phyloP scores from a whole-genome alignment of 2,888 invertebrate species.

The Linyphia triangularis region DNA sequence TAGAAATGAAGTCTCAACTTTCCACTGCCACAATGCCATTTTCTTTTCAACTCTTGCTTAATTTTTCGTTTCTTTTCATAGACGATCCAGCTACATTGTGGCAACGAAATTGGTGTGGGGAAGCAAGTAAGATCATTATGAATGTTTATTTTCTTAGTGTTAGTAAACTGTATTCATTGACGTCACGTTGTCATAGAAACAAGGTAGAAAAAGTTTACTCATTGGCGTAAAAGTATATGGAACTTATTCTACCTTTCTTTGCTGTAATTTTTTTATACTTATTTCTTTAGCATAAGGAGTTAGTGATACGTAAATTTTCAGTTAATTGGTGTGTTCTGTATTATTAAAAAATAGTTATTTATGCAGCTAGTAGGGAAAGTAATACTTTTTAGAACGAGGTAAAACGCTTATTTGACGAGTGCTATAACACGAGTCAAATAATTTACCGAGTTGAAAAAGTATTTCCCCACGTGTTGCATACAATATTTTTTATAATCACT shows the following conservation, averaged over 20 bases:
- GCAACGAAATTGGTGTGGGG: conserved; percentile 88
- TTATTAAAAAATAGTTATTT: too few relatives aligned
- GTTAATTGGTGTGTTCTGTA: too few relatives aligned
- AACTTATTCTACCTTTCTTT: background rate
- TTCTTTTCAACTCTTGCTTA: background rate
- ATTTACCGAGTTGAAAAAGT: too few relatives aligned
- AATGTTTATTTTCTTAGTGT: conserved; percentile 53
- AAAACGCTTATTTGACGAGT: too few relatives aligned
- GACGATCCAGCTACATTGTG: conserved; percentile 85
- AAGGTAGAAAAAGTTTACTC: background rate
- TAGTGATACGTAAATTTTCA: too few relatives aligned
- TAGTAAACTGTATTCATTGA: conserved; percentile 38
- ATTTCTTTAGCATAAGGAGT: too few relatives aligned
- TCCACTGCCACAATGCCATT: background rate
- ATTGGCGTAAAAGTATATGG: background rate
- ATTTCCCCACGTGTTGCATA: too few relatives aligned
- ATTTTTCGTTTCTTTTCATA: conserved; percentile 34
- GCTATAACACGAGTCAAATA: too few relatives aligned
- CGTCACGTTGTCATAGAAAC: conserved; percentile 60
- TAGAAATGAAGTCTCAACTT: background rate
- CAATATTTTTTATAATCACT: too few relatives aligned
- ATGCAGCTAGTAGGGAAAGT: too few relatives aligned
- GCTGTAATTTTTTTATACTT: background rate
- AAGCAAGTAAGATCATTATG: conserved; percentile 70
- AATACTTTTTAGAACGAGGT: too few relatives aligned